Evolutionary conservation across 2,797 vertebrate species (phyloP).

Genomic region (Leptoclinus maculatus): DNA sequence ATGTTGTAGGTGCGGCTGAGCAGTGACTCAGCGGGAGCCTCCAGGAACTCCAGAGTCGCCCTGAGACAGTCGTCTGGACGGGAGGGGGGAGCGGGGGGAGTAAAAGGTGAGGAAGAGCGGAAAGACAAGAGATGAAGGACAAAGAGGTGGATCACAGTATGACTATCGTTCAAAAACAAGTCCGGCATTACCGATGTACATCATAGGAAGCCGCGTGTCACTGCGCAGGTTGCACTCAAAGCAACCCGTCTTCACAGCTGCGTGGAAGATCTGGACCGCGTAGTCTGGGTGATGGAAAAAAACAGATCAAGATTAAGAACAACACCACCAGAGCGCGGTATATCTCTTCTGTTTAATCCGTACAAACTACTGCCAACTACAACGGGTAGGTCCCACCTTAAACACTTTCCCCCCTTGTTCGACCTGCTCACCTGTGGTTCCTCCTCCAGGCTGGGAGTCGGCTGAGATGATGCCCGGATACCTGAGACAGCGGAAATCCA

Average conservation of each 20-base stretch:
- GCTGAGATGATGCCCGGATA: constrained; percentile 94
- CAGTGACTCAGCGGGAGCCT: constrained; percentile 83
- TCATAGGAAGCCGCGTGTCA: constrained; percentile 90
- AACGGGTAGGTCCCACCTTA: not conserved
- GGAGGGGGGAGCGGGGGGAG: not conserved
- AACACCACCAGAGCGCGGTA: not conserved
- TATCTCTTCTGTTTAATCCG: not conserved
- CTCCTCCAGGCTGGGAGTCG: constrained; percentile 90
- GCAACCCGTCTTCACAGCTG: constrained; percentile 85
- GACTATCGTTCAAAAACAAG: not conserved
- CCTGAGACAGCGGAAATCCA: constrained; percentile 93
- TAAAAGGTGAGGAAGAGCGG: not conserved
- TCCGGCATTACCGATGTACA: constrained; percentile 84
- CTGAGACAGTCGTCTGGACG: constrained; percentile 87
- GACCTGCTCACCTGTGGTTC: constrained; percentile 87
- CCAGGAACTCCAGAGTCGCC: constrained; percentile 90
- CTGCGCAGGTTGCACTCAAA: constrained; percentile 90
- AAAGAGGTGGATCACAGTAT: not conserved
- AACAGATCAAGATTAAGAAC: not conserved
- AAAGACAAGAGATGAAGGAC: not conserved
- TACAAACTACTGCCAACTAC: not conserved
- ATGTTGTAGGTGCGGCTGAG: constrained; percentile 92
- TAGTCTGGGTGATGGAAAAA: constrained; percentile 82
- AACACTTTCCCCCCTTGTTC: not conserved
- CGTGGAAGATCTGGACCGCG: constrained; percentile 91